Base-by-base conservation (phyloP, 2,888 invertebrate species). In the Epirrita christyi region DNA sequence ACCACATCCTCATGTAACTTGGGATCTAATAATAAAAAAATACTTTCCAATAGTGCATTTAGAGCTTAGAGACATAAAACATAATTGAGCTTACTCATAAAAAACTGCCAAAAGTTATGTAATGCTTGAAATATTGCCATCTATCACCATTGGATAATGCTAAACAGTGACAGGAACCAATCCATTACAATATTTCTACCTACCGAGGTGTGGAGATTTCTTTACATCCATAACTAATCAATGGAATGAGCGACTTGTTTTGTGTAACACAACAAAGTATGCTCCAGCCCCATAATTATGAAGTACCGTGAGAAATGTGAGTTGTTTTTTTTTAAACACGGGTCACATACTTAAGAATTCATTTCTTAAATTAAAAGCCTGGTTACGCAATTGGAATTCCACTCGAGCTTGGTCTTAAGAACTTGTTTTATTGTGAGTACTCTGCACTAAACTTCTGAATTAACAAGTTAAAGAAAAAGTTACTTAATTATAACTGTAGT, bases 221-320 rank as follows among this genome's bases (percentile, higher is more conserved):
- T 55, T 57, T 66, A 69, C 58, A 29, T 47, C 68, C 76, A 73
- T 75, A 82, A 86, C 83, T 78, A 86, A 88, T 85, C 68, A 65
- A 58, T n/a, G n/a, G 49, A 61, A 57, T 34, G 40, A 59, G 41
- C 49, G 49, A 43, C 48, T 83, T 77, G 77, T 83, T 83, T 76
- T 70, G 67, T 72, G 61, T 66, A 72, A 73, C 67, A 58, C 71
- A 67, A 80, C 83, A 85, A 81, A 80, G 80, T 80, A 53, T 14
- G 27, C 21, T 29, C 38, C 68, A 67, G 63, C 69, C 67, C 61
- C 66, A 50, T 54, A 37, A 42, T 66, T 76, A 70, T 79, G 68
- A 72, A 80, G 80, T 76, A 68, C 65, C 81, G 79, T 83, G 83
- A 81, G 83, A 84, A 85, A 83, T 78, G 64, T 64, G 48, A 59